Evolutionary conservation across 2,113 vertebrate genomes (phyloP).

Genomic region (Madoqua kirkii): DNA sequence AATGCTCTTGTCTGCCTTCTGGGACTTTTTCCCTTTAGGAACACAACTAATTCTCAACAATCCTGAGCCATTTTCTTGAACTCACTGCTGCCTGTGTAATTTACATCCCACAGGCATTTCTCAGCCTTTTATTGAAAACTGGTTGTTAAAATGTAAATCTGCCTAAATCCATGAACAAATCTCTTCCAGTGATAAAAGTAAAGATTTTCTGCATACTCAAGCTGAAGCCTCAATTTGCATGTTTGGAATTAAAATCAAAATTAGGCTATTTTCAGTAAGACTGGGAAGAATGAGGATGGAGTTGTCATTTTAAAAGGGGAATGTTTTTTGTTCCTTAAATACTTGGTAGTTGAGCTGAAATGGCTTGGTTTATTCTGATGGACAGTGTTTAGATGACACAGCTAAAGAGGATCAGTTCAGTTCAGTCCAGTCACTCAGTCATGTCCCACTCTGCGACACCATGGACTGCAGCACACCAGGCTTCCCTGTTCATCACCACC

Average conservation of each 20-base stretch:
- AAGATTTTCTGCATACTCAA: constrained; percentile 41
- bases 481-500: not conserved
- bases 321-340: constrained; percentile 23
- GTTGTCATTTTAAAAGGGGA: constrained; percentile 24
- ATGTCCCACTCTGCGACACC: not conserved
- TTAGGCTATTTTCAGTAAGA: constrained; percentile 45
- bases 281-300: constrained; percentile 29
- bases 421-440: not conserved
- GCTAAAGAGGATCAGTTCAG: not conserved
- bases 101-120: constrained; percentile 37
- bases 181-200: constrained; percentile 53
- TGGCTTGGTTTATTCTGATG: not conserved
- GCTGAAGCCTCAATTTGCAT: constrained; percentile 53
- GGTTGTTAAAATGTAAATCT: constrained; percentile 73
- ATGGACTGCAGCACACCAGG: not conserved
- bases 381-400: not conserved
- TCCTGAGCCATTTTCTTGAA: constrained; percentile 19
- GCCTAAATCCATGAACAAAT: constrained; percentile 63
- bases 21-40: not conserved
- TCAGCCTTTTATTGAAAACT: constrained; percentile 46
- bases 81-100: not conserved
- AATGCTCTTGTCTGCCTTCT: not conserved
- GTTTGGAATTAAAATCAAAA: constrained; percentile 66
- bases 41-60: constrained; percentile 20
- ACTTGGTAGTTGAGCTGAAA: not conserved